Conservation (phyloP, 1,140 invertebrate species). For the Trypoxylus dichotomus region DNA sequence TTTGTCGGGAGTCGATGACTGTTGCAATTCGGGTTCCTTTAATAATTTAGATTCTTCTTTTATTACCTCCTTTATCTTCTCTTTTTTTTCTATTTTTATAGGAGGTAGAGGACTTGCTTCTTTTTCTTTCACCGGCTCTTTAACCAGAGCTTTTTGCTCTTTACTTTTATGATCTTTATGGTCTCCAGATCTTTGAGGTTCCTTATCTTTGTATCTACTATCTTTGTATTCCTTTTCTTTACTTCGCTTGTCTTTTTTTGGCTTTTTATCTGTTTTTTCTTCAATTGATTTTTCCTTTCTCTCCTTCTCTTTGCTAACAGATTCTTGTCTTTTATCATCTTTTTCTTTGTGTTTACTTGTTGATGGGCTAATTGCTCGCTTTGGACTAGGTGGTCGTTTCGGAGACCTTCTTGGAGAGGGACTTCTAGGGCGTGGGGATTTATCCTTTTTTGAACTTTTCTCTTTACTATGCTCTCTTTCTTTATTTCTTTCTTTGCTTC, state of each 20-base stretch:
- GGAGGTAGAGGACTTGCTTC: slow-evolving; percentile 29
- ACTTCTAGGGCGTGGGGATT: slow-evolving; percentile 41
- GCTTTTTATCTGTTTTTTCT: slow-evolving; percentile 40
- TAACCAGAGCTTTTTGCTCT: slow-evolving; percentile 40
- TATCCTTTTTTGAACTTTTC: slow-evolving; percentile 40
- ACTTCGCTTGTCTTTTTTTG: slow-evolving; percentile 53
- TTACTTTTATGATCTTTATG: slow-evolving; percentile 44
- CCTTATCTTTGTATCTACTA: slow-evolving; percentile 35
- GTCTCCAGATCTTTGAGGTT: slow-evolving; percentile 39
- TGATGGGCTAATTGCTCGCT: slow-evolving; percentile 61
- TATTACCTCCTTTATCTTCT: slow-evolving; percentile 40
- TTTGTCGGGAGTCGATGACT: background rate
- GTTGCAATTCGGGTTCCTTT: background rate
- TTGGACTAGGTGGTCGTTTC: slow-evolving; percentile 55
- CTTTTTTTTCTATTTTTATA: slow-evolving; percentile 35
- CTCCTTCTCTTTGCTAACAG: slow-evolving; percentile 51
- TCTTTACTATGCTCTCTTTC: slow-evolving; percentile 67
- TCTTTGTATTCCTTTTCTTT: slow-evolving; percentile 44
- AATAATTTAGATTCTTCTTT: slow-evolving; percentile 43
- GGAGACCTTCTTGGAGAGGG: slow-evolving; percentile 51
- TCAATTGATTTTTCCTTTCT: slow-evolving; percentile 40
- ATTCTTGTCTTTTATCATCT: slow-evolving; percentile 55
- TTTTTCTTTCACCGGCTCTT: slow-evolving; percentile 34
- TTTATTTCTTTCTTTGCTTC: slow-evolving; percentile 62
- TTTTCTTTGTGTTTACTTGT: slow-evolving; percentile 54